A percentile compares a stretch with the other conserved stretches of the same genome.
Evolutionary conservation across 2,113 vertebrate species (phyloP).

Genomic region (Dasyornis broadbenti): DNA sequence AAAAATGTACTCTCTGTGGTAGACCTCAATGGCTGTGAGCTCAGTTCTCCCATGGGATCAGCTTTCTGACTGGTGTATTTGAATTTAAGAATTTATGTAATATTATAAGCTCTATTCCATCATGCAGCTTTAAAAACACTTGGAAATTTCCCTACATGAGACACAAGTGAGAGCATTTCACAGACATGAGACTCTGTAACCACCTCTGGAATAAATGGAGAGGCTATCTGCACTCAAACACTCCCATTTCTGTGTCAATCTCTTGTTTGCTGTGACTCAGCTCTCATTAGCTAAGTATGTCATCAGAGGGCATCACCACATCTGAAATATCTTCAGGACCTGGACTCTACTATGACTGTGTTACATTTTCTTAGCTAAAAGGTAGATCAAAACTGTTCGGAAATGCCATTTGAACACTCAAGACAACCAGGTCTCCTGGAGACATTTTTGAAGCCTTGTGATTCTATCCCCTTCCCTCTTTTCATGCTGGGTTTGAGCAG

Average conservation of each 20-base stretch:
- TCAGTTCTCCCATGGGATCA: not conserved
- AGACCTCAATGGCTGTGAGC: not conserved
- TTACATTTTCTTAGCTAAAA: not conserved
- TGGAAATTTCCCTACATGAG: not conserved
- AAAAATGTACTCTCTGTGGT: not conserved
- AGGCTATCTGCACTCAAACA: not conserved
- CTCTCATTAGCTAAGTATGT: not conserved
- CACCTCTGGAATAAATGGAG: not conserved
- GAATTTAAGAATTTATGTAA: not conserved
- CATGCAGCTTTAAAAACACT: not conserved
- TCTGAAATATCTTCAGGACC: not conserved
- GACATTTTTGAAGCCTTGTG: not conserved
- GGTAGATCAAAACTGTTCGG: not conserved
- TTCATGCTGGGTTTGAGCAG: not conserved
- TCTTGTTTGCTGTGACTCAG: not conserved
- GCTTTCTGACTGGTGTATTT: not conserved
- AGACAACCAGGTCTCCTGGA: fast-evolving
- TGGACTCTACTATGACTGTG: not conserved
- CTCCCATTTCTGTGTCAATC: not conserved
- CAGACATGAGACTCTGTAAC: not conserved
- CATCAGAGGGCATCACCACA: not conserved
- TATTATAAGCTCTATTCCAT: not conserved
- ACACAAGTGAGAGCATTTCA: not conserved
- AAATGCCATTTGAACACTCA: not conserved
- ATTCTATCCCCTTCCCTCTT: not conserved